phyloP scores from a whole-genome alignment of 1,140 invertebrate species.

The Globodera rostochiensis region DNA sequence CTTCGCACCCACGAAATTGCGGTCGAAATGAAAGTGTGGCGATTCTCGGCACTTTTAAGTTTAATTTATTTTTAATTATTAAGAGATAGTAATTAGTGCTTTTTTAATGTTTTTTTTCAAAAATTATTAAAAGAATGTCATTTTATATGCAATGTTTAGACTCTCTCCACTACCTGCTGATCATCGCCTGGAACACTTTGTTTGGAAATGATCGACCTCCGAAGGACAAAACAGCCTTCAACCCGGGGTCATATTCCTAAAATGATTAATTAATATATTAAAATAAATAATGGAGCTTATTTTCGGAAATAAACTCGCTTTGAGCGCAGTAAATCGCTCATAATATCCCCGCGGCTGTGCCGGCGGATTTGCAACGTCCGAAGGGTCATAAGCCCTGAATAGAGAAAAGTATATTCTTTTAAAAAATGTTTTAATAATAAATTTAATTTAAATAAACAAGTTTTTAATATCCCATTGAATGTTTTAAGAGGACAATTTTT shows the following conservation, averaged over 20 bases:
- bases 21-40: constrained; percentile 57
- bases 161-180: constrained; percentile 23
- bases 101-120: too few relatives aligned
- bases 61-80: too few relatives aligned
- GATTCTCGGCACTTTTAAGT: background rate
- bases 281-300: background rate
- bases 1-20: constrained; percentile 58
- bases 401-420: background rate
- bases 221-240: constrained; percentile 64
- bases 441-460: too few relatives aligned
- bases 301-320: constrained; percentile 12
- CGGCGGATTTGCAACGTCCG: constrained; percentile 53
- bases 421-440: background rate
- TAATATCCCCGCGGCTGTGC: background rate
- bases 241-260: constrained; percentile 44
- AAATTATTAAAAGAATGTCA: background rate
- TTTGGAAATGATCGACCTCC: constrained; percentile 65
- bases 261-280: background rate
- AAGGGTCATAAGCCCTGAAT: constrained; percentile 57
- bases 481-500: too few relatives aligned
- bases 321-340: constrained; percentile 52
- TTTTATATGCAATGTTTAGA: background rate
- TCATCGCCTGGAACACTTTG: constrained; percentile 46
- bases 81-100: too few relatives aligned
- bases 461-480: too few relatives aligned